These are phyloP conservation scores for Anoplolepis gracilipes DNA, from an alignment of 1,140 invertebrate genomes.

Conservation along the genomic window DNA sequence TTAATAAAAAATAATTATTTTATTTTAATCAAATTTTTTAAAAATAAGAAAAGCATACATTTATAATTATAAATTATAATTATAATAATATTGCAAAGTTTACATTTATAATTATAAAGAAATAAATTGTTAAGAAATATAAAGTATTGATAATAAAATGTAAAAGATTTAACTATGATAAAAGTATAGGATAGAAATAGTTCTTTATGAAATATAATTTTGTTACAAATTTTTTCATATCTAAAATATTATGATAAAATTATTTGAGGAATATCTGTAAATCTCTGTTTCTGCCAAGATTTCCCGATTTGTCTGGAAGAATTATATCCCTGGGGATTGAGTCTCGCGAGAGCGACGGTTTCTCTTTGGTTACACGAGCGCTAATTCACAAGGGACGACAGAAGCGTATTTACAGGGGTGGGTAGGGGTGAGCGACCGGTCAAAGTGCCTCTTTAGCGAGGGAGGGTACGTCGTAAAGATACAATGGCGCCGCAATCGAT, in stretches of 20 bases:
- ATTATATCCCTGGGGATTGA: neutral
- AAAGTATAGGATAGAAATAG: neutral
- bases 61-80: neutral
- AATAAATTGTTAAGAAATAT: neutral
- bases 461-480: conserved; percentile 27
- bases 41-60: neutral
- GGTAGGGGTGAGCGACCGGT: conserved; percentile 55
- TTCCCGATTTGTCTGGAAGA: neutral
- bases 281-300: neutral
- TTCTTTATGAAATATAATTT: neutral
- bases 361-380: neutral
- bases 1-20: neutral
- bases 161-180: neutral
- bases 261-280: neutral
- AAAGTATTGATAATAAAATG: neutral
- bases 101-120: neutral
- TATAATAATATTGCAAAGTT: no score
- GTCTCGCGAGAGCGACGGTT: neutral
- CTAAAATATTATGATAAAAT: conserved; percentile 10
- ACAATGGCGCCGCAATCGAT: conserved; percentile 39
- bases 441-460: conserved; percentile 45
- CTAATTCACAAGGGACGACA: conserved; percentile 28
- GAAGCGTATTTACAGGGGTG: neutral
- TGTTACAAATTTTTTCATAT: neutral
- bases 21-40: neutral